Conservation (phyloP, 1,140 invertebrate species). For the Asobara japonica region DNA sequence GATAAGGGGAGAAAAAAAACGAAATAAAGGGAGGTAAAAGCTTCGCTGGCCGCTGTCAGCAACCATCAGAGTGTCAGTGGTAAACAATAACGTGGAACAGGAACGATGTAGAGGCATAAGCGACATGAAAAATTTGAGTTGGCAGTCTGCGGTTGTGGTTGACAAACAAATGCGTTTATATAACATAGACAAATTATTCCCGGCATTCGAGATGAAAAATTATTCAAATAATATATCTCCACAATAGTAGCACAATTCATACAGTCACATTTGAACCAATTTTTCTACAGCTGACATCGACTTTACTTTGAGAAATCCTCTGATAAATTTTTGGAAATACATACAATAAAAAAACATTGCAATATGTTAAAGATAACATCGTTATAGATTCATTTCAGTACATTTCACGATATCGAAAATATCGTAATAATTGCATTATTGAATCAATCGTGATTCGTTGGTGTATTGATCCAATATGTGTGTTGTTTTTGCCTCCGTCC, state of each 20-base stretch:
- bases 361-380: too few relatives aligned
- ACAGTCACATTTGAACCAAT: background rate
- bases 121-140: slow-evolving; percentile 23
- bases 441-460: too few relatives aligned
- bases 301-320: too few relatives aligned
- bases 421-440: too few relatives aligned
- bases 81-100: slow-evolving; percentile 23
- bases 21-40: background rate
- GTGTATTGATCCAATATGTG: too few relatives aligned
- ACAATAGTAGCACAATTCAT: too few relatives aligned
- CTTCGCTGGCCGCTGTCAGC: background rate
- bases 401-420: too few relatives aligned
- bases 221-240: slow-evolving; percentile 8
- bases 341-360: too few relatives aligned
- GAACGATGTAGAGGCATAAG: slow-evolving; percentile 5
- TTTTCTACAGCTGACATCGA: background rate
- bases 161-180: background rate
- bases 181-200: background rate
- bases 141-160: slow-evolving; percentile 18
- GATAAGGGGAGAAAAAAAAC: background rate
- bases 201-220: background rate
- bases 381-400: too few relatives aligned
- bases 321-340: too few relatives aligned
- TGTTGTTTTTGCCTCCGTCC: too few relatives aligned
- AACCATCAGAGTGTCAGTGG: slow-evolving; percentile 10